Percentiles rank a stretch among this genome's conserved stretches.
phyloP scores from a whole-genome alignment of 2,797 vertebrate genomes.

The Intellagama lesueurii region DNA sequence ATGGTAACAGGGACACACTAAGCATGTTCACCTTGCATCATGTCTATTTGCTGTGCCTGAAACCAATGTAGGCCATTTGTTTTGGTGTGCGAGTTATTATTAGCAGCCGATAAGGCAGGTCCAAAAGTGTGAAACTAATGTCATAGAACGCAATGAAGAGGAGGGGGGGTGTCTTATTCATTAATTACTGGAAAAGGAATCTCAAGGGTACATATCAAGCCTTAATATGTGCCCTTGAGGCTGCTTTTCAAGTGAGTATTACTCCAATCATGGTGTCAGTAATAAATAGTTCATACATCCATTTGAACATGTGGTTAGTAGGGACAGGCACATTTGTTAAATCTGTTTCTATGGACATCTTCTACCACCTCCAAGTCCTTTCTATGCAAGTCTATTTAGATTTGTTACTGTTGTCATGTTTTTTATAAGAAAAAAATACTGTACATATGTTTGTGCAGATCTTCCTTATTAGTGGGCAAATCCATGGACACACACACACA shows the following conservation, averaged over 20 bases:
- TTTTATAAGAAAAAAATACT: background rate
- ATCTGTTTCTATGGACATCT: background rate
- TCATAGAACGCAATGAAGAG: background rate
- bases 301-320: background rate
- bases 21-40: background rate
- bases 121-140: background rate
- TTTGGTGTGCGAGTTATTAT: background rate
- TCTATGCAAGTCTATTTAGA: too few species aligned
- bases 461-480: background rate
- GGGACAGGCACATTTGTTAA: background rate
- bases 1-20: background rate
- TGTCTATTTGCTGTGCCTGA: background rate
- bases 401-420: background rate
- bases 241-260: background rate
- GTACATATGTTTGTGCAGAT: background rate
- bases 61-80: background rate
- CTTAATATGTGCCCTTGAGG: background rate
- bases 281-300: background rate
- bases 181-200: background rate
- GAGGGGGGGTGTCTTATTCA: background rate
- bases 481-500: background rate
- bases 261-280: background rate
- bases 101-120: background rate
- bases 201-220: background rate
- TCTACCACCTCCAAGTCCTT: background rate